phyloP scores from a whole-genome alignment of 2,113 vertebrate species.

The Psittacus erithacus region DNA sequence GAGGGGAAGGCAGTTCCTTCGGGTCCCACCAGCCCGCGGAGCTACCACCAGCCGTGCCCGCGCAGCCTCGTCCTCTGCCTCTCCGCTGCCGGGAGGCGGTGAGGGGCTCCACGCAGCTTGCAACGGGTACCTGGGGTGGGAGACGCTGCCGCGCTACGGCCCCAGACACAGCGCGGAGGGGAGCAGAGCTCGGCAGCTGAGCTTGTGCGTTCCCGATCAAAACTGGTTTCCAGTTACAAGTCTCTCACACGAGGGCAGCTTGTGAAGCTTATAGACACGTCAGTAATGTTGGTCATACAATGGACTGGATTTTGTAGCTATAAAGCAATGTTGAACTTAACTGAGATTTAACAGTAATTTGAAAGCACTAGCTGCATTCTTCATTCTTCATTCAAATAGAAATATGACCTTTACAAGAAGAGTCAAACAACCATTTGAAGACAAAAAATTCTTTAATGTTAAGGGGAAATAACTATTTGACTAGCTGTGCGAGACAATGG shows the following conservation, averaged over 20 bases:
- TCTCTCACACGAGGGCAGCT: not conserved
- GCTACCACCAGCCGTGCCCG: not conserved
- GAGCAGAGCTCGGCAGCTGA: not conserved
- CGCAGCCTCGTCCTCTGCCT: not conserved
- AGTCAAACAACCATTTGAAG: not conserved
- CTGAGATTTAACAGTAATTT: not conserved
- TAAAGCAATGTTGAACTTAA: not conserved
- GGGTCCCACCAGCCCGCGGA: not conserved
- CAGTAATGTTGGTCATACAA: not conserved
- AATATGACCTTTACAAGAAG: not conserved
- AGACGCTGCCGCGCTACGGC: not conserved
- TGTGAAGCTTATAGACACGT: not conserved
- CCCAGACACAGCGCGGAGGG: not conserved
- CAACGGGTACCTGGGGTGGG: not conserved
- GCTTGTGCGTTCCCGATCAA: not conserved
- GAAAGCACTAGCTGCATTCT: not conserved
- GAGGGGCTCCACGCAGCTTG: not conserved
- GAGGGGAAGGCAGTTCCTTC: not conserved
- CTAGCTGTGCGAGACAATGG: not conserved
- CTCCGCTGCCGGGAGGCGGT: not conserved
- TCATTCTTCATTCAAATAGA: not conserved
- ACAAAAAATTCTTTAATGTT: slow-evolving; percentile 12
- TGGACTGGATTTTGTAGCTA: not conserved
- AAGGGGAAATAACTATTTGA: not conserved
- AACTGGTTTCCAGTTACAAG: not conserved